Evolutionary conservation across 2,888 invertebrate species (phyloP).

Genomic region (Apodemia arnacis): DNA sequence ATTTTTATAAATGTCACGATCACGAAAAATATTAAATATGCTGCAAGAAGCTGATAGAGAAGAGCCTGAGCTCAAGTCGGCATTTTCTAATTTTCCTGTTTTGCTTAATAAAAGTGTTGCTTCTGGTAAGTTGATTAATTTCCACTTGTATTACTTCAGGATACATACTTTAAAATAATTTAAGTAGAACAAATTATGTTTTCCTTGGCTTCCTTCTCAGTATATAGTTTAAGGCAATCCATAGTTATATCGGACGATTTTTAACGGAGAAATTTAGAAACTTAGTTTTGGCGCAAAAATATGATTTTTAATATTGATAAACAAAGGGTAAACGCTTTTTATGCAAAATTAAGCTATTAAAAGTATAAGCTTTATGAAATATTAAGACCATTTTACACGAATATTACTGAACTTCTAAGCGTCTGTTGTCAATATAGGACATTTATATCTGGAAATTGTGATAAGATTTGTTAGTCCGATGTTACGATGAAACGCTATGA

Average conservation of each 20-base stretch:
- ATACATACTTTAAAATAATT: slow-evolving; percentile 19
- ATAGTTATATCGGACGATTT: slow-evolving; percentile 24
- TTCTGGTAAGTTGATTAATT: slow-evolving; percentile 31
- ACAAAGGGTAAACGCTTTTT: not conserved
- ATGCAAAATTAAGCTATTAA: not conserved
- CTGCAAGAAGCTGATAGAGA: slow-evolving; percentile 24
- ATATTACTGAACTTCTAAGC: slow-evolving; percentile 22
- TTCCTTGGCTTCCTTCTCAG: slow-evolving; percentile 9
- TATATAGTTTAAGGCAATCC: slow-evolving; percentile 18
- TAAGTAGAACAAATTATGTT: slow-evolving; percentile 13
- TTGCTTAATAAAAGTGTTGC: slow-evolving; percentile 3
- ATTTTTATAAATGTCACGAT: slow-evolving; percentile 24
- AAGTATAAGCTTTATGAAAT: slow-evolving; percentile 13
- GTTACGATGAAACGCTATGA: slow-evolving; percentile 54
- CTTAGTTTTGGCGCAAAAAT: slow-evolving; percentile 10
- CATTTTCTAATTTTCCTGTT: slow-evolving; percentile 15
- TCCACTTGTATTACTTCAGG: slow-evolving; percentile 25
- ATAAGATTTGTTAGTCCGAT: slow-evolving; percentile 47
- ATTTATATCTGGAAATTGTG: slow-evolving; percentile 49
- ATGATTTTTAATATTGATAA: not conserved
- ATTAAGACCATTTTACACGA: slow-evolving; percentile 26
- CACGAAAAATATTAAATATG: slow-evolving; percentile 28
- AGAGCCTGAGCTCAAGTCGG: slow-evolving; percentile 3
- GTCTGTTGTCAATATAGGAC: slow-evolving; percentile 42
- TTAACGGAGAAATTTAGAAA: slow-evolving; percentile 24